Evolutionary conservation across 1,140 invertebrate species (phyloP), one percentile per base, ranked within the genome.

Genomic region (Lepidostoma basale): DNA sequence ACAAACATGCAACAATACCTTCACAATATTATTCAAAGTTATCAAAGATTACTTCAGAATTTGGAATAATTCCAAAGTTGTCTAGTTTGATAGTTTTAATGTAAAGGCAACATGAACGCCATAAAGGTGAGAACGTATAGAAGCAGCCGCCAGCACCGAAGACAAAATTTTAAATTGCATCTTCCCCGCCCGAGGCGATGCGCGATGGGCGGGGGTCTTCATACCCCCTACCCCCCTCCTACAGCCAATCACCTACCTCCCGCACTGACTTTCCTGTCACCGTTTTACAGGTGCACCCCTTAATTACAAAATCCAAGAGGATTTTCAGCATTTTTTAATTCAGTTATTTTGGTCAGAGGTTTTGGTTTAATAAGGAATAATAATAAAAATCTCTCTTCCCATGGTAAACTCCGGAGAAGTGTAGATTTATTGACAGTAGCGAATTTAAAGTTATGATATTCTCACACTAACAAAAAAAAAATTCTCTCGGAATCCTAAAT

Each of bases 151-250:
- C 60, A 60, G 47, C 65, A 59, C 28, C 49, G 65, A 68, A 66
- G 70, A 72, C 66, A 72, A 72, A 68, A 72, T 72, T 72, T 72
- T 72, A 72, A 72, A 72, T 72, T 72, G 62, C 70, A 68, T 68
- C 66, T 72, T 72, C 66, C 62, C 52, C 60, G 22, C 42, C 44
- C 36, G 5, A 14, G 30, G 25, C 16, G 30, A 40, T 33, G 40
- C 14, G 8, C n/a, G n/a, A n/a, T 12, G 33, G 54, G 16, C 12
- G 36, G 33, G 20, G 10, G 23, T 39, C 12, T 8, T 23, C 30
- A 6, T 33, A n/a, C 14, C 20, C 12, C 20, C 44, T 5, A n/a
- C n/a, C 26, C 14, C 54, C 22, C 5, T 23, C 18, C 33, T 6
- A 22, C 54, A 23, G 54, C 54, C 54, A 59, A 59, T 59, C 54